Conservation (phyloP, 2,113 vertebrate genomes). For the Neodon shergylaensis region DNA sequence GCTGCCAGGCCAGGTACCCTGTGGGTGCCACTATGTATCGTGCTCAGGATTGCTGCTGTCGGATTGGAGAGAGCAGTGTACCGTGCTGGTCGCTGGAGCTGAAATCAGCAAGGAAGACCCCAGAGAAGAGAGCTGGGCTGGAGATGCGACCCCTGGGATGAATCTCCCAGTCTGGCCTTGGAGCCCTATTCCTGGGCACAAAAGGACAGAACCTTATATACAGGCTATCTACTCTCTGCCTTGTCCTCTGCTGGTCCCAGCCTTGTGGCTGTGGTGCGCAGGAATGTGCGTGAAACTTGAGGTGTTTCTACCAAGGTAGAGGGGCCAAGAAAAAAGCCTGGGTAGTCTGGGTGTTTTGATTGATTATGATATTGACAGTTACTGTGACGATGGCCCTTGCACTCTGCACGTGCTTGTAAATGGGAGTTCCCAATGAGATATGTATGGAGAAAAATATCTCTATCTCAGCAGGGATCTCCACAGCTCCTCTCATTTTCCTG, state of each 20-base stretch:
- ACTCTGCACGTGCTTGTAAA: not conserved
- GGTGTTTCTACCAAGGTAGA: not conserved
- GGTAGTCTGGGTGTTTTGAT: not conserved
- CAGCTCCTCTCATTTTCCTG: not conserved
- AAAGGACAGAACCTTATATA: not conserved
- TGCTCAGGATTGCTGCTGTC: not conserved
- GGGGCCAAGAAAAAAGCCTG: not conserved
- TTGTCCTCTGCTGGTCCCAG: rapidly evolving
- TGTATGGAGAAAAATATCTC: not conserved
- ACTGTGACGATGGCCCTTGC: rapidly evolving
- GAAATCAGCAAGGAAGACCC: not conserved
- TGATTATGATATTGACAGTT: not conserved
- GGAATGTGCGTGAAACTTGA: rapidly evolving
- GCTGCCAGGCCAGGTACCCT: not conserved
- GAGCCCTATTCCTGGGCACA: not conserved
- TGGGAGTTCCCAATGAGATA: not conserved
- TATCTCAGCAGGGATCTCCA: rapidly evolving
- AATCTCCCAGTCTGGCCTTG: not conserved
- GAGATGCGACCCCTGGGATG: rapidly evolving
- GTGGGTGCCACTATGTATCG: not conserved
- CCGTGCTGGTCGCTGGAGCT: not conserved
- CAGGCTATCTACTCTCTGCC: not conserved
- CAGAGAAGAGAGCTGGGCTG: not conserved
- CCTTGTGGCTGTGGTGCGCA: not conserved
- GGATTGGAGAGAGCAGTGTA: rapidly evolving